Conservation (phyloP, 92 coral and sea anemone species). For the Micromussa lordhowensis region DNA sequence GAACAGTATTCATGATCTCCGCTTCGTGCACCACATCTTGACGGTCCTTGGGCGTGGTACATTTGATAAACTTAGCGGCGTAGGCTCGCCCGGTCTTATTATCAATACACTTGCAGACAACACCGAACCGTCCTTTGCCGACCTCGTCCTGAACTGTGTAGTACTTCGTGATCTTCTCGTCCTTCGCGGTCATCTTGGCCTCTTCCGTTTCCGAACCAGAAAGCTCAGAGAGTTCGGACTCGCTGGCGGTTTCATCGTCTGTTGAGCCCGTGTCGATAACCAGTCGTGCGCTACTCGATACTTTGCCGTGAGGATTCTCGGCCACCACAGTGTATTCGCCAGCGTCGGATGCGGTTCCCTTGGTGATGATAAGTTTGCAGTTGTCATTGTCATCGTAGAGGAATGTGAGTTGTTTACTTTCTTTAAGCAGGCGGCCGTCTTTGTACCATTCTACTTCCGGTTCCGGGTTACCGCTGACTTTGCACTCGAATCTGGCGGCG, state of each 20-base stretch:
- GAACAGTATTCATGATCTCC: slow-evolving; percentile 84
- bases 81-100: slow-evolving; percentile 82
- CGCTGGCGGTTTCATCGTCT: slow-evolving; percentile 82
- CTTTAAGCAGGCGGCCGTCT: slow-evolving; percentile 85
- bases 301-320: slow-evolving; percentile 87
- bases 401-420: slow-evolving; percentile 96
- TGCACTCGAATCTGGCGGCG: slow-evolving; percentile 98
- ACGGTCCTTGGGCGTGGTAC: slow-evolving; percentile 74
- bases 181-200: slow-evolving; percentile 59
- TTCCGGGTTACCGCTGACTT: slow-evolving; percentile 92
- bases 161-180: slow-evolving; percentile 74
- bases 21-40: slow-evolving; percentile 92
- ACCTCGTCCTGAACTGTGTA: slow-evolving; percentile 94
- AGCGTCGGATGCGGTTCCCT: slow-evolving; percentile 91
- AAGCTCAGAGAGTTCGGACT: slow-evolving; percentile 79
- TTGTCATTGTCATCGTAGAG: slow-evolving; percentile 94
- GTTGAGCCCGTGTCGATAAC: slow-evolving; percentile 77
- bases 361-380: slow-evolving; percentile 93
- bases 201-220: slow-evolving; percentile 77
- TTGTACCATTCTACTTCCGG: slow-evolving; percentile 96
- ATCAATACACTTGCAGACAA: slow-evolving; percentile 91
- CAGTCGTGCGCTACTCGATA: slow-evolving; percentile 83
- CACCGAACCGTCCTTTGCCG: slow-evolving; percentile 98
- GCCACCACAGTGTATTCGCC: slow-evolving; percentile 98
- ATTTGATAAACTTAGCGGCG: slow-evolving; percentile 94